A percentile compares a stretch with the other conserved stretches of the same genome.
Evolutionary conservation across 2,888 invertebrate species (phyloP).

Genomic region (Antheraea yamamai): DNA sequence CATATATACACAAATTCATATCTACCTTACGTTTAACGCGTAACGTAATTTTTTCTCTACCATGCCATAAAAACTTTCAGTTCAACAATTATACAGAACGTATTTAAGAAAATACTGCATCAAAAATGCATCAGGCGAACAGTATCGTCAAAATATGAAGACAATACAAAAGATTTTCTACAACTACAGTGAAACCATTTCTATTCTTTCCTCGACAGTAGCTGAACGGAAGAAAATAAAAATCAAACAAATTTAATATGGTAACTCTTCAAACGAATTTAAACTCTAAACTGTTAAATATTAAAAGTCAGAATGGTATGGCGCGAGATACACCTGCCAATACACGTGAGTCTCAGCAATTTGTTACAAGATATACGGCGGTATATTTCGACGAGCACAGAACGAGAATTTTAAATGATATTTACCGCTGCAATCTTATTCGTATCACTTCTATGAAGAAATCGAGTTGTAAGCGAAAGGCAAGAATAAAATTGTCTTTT

Average conservation of each 20-base stretch:
- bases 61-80: too few species aligned
- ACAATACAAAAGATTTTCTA: constrained; percentile 7
- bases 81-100: too few species aligned
- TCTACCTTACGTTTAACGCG: too few species aligned
- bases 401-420: constrained; percentile 18
- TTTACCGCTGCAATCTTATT: neutral
- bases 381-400: constrained; percentile 36
- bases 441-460: neutral
- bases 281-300: constrained; percentile 17
- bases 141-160: neutral
- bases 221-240: constrained; percentile 11
- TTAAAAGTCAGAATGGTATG: constrained; percentile 28
- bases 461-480: neutral
- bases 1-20: too few species aligned
- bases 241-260: constrained; percentile 14
- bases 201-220: constrained; percentile 35
- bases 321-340: constrained; percentile 48
- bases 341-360: constrained; percentile 58
- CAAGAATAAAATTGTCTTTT: neutral
- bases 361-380: constrained; percentile 54
- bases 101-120: too few species aligned
- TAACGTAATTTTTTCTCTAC: too few species aligned
- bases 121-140: neutral
- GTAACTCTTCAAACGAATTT: constrained; percentile 21
- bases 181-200: constrained; percentile 27